Evolutionary conservation across 2,797 vertebrate species (phyloP), one percentile per base, ranked within the genome.

Genomic region (Borostomias antarcticus): DNA sequence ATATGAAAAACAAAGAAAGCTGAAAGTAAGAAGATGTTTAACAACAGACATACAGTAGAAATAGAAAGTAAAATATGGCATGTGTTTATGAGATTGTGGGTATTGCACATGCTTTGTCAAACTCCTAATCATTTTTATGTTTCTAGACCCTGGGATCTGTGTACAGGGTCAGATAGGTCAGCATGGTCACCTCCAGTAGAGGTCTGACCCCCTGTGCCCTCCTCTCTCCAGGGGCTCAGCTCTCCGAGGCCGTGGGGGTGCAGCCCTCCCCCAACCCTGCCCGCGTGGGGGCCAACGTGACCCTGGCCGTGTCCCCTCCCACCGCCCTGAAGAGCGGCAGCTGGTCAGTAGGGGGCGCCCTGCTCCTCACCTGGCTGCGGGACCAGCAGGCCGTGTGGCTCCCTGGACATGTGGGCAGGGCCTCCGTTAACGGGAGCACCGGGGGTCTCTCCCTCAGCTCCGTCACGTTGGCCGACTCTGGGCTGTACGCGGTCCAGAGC

Each of bases 391-490:
- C 60, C 0, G 40, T 75, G 25, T n/a, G n/a, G n/a, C 72, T 75
- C 30, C 53, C 75, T 8, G 62, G 37, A 40, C 40, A 87, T 68
- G 73, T 0, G 0, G 77, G 75, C 66, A 80, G 86, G 28, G 84
- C 63, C 0, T 69, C 69, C 0, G 75, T 89, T 11, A 58, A 82
- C 32, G 3, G 67, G 56, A 25, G 52, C 60, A 85, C 57, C 0
- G 84, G 83, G 52, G 75, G 70, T 0, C 86, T 91, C 32, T 81
- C 68, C 0, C 67, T 91, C 69, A 81, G 0, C 40, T 73, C 75
- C 0, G 28, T 86, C 62, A 82, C 45, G 0, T 43, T 77, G 66
- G 68, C 58, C 0, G 87, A 89, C 75, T 81, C 87, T 0, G 88
- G 88, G 23, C 57, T 80, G 43, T 90, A 88, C 57, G 1, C n/a